Percentiles rank a stretch among this genome's conserved stretches.
Evolutionary conservation across 2,797 vertebrate species (phyloP).

Genomic region (Eutrigla gurnardus): DNA sequence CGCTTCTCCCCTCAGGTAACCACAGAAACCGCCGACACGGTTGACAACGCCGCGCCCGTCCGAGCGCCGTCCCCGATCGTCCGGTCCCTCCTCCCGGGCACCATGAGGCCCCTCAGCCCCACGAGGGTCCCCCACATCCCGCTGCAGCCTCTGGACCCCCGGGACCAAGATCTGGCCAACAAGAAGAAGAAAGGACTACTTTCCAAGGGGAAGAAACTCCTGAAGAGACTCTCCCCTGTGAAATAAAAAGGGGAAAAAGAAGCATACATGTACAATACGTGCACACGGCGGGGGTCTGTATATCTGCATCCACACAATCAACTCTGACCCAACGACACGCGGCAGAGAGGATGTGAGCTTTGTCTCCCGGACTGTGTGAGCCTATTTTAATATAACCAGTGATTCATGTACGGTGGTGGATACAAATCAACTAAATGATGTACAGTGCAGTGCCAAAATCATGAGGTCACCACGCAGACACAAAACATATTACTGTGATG

Average conservation of each 20-base stretch:
- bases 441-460: constrained; percentile 78
- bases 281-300: constrained; percentile 61
- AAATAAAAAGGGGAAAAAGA: constrained; percentile 62
- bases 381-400: constrained; percentile 60
- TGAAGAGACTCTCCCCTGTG: constrained; percentile 95
- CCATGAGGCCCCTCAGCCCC: constrained; percentile 87
- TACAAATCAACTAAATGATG: constrained; percentile 61
- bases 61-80: constrained; percentile 92
- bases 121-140: constrained; percentile 67
- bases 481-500: constrained; percentile 74
- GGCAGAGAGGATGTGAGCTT: constrained; percentile 56
- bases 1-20: constrained; percentile 90
- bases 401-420: constrained; percentile 56
- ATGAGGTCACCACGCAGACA: constrained; percentile 57
- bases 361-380: constrained; percentile 56
- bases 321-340: constrained; percentile 54
- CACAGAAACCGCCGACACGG: constrained; percentile 87
- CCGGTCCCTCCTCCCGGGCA: constrained; percentile 91
- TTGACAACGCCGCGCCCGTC: constrained; percentile 79
- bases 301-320: constrained; percentile 72
- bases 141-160: constrained; percentile 66
- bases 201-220: constrained; percentile 97
- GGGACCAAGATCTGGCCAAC: constrained; percentile 88
- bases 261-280: constrained; percentile 39
- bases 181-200: constrained; percentile 99